Base-by-base conservation (phyloP, 2,797 vertebrate species). In the Alosa sapidissima region DNA sequence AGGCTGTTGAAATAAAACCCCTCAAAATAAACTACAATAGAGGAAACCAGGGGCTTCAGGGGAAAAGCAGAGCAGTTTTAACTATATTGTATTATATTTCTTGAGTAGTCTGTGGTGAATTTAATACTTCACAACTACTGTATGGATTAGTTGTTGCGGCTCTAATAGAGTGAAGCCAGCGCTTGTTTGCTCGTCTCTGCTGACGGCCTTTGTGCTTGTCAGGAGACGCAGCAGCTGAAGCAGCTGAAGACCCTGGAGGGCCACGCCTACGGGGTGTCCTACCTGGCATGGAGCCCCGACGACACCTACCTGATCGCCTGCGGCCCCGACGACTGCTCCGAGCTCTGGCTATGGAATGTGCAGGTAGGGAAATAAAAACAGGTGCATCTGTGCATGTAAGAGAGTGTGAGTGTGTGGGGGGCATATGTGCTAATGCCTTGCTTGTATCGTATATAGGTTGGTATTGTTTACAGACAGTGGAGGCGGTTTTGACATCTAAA, bases 321-420 rank as follows among this genome's bases (percentile, higher is more conserved):
- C 88, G 98, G 98, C 84, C 98, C 97, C 55, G 98, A 99, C 89
- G 98, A 99, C 95, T 99, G 98, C 94, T 99, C 98, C 51, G 98
- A 99, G 92, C 96, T 99, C 89, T 99, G 98, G 98, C 96, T 99
- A 84, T 99, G 98, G 98, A 99, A 98, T 85, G 95, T 98, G 85
- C 97, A 99, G 94, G 98, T 99, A 84, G 83, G 81, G 81, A 16
- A 5, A 82, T 49, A 65, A 48, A 13, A 48, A 28, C 28, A 11
- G 1, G 45, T 55, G 41, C 2, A 1, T 60, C 1, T 60, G 19
- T n/a, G 19, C n/a, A 19, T 60, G 60, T 9, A n/a, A 1, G 62
- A 7, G 6, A 2, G 11, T 47, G 19, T 72, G 65, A 36, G 24
- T 72, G 65, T 72, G 65, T 72, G n/a, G 6, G 65, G 33, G 3